Evolutionary conservation across 1,140 invertebrate genomes (phyloP), one percentile per base, ranked within the genome.

Genomic region (Micrasema minimum): DNA sequence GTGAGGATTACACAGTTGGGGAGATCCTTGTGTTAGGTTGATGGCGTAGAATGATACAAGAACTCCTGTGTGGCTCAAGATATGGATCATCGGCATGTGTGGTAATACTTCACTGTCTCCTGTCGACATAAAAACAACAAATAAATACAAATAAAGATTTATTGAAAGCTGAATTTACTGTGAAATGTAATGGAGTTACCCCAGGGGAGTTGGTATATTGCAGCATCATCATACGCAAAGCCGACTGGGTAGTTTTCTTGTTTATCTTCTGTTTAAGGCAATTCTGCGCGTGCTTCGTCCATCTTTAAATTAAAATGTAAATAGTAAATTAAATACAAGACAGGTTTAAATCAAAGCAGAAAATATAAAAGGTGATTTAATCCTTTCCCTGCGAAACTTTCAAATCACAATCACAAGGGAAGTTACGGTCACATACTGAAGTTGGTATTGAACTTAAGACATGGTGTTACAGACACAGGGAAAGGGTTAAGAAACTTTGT

Each of bases 201-300:
- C 81, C 88, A 85, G 11, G 87, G 84, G 48, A 93, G 77, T 71
- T 87, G 85, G 74, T 88, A 83, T 43, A 87, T 85, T 1, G 87
- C 85, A 14, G 88, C 88, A 10, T 87, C 89, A 76, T 92, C 90
- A 6, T 91, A 83, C 35, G 85, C 85, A 55, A 93, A 79, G 20
- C 92, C 93, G 45, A 93, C 77, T 2, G 92, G 91, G 77, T 88
- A 91, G 18, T 90, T 92, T 76, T 94, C 92, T 77, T 86, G 85
- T 76, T 85, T 88, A 45, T 85, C 85, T 35, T 87, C 84, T 51
- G 86, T 88, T 10, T 93, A 77, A 1, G 93, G 93, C 43, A 94
- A 77, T 78, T 93, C 91, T 18, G 93, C 90, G 69, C 92, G 82
- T 0, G 87, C 87, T 77, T 88, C 87, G 79, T 94, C 93, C 14